Evolutionary conservation across 2,888 invertebrate genomes (phyloP).

Genomic region (Chrysolina oricalcia): DNA sequence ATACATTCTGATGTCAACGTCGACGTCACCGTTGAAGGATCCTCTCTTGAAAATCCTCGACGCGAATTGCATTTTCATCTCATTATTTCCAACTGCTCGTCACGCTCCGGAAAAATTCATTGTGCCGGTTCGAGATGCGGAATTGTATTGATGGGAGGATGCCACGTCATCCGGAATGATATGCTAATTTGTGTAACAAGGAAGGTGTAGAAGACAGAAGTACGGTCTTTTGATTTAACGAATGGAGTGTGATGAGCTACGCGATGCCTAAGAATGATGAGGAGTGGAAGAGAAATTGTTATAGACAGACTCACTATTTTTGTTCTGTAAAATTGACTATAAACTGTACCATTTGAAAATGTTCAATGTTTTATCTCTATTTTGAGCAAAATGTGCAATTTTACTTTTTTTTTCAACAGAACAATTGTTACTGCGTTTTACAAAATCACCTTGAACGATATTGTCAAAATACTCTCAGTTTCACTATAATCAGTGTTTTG

Average conservation of each 20-base stretch:
- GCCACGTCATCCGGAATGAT: not conserved
- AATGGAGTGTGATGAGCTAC: not conserved
- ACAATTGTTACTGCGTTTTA: too few species aligned
- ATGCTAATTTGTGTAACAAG: conserved; percentile 19
- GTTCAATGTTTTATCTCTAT: too few species aligned
- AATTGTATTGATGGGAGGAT: conserved; percentile 25
- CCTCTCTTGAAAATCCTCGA: not conserved
- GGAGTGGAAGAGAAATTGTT: too few species aligned
- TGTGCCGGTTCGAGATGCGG: not conserved
- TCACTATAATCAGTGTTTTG: too few species aligned
- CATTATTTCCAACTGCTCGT: conserved; percentile 45
- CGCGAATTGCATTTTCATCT: conserved; percentile 44
- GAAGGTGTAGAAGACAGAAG: not conserved
- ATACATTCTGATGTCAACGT: not conserved
- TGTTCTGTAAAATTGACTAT: too few species aligned
- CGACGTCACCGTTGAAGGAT: not conserved
- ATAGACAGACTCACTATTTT: too few species aligned
- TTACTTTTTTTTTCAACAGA: too few species aligned
- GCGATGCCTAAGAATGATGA: too few species aligned
- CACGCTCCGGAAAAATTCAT: conserved; percentile 27
- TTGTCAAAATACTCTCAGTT: too few species aligned
- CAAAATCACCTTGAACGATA: too few species aligned
- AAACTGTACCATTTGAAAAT: too few species aligned
- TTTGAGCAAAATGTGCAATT: too few species aligned
- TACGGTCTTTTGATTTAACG: conserved; percentile 3